Percentiles rank a stretch among this genome's conserved stretches.
phyloP scores from a whole-genome alignment of 2,888 invertebrate species.

The Entomobrya proxima region DNA sequence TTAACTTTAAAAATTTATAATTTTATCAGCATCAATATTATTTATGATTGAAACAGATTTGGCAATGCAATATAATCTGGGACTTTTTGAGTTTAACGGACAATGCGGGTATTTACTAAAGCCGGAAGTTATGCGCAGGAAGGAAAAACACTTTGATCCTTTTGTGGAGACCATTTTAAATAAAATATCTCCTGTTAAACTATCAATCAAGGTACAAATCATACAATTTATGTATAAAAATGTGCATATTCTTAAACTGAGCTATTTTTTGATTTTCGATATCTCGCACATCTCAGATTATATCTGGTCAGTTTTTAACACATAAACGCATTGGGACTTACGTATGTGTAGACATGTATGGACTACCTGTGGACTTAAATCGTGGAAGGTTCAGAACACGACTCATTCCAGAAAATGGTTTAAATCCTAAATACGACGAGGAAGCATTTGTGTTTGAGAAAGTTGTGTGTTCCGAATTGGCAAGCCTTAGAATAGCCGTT shows the following conservation, averaged over 20 bases:
- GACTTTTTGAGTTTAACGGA: constrained; percentile 94
- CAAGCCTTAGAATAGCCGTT: constrained; percentile 93
- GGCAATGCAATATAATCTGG: constrained; percentile 97
- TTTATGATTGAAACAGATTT: constrained; percentile 81
- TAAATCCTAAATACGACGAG: constrained; percentile 96
- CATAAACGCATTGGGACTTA: constrained; percentile 95
- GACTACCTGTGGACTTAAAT: constrained; percentile 96
- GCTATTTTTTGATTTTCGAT: not conserved
- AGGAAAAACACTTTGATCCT: constrained; percentile 94
- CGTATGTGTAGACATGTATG: constrained; percentile 99
- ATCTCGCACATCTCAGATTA: constrained; percentile 51
- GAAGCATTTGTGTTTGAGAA: constrained; percentile 97
- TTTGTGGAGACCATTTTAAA: constrained; percentile 98
- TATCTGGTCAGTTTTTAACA: constrained; percentile 89
- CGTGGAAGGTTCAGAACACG: constrained; percentile 93
- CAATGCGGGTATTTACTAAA: constrained; percentile 94
- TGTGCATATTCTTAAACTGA: not conserved
- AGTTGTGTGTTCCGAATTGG: constrained; percentile 96
- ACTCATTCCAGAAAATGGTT: constrained; percentile 91
- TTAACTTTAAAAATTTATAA: not conserved
- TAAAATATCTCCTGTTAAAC: constrained; percentile 97
- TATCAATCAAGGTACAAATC: constrained; percentile 84
- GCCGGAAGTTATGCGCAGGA: constrained; percentile 97
- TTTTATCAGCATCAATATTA: not conserved
- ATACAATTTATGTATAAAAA: too few relatives aligned